A percentile compares a stretch with the other conserved stretches of the same genome.
phyloP scores from a whole-genome alignment of 2,888 invertebrate species.

The Galeopsomyia nigrocyanea region DNA sequence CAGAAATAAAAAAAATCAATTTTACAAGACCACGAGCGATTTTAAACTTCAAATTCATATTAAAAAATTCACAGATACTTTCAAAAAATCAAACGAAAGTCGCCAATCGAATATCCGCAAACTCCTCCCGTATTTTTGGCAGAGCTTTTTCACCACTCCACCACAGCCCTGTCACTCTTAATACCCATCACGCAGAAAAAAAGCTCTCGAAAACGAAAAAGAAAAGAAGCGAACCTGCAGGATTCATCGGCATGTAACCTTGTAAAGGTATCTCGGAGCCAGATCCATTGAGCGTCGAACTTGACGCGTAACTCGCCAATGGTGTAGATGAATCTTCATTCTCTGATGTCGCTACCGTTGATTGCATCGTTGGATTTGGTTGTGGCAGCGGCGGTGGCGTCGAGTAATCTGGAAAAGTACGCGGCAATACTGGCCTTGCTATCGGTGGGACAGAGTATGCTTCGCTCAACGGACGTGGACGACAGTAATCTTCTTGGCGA shows the following conservation, averaged over 20 bases:
- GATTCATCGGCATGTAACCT: constrained; percentile 70
- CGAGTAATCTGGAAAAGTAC: constrained; percentile 47
- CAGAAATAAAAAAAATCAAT: no score
- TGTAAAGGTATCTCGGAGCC: constrained; percentile 60
- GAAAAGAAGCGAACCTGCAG: constrained; percentile 62
- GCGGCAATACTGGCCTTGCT: constrained; percentile 65
- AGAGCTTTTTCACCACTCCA: no score
- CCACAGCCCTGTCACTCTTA: no score
- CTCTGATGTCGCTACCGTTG: constrained; percentile 23
- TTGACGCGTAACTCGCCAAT: constrained; percentile 47
- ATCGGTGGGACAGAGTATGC: constrained; percentile 71
- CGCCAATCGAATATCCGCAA: no score
- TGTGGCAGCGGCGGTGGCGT: constrained; percentile 55
- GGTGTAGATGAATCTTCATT: constrained; percentile 57
- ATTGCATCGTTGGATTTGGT: constrained; percentile 41
- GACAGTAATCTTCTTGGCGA: constrained; percentile 66
- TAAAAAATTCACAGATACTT: no score
- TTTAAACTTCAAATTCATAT: no score
- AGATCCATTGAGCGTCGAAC: constrained; percentile 52
- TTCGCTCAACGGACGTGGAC: constrained; percentile 69
- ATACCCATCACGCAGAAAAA: neutral
- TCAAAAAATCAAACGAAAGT: no score
- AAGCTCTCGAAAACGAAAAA: constrained; percentile 1
- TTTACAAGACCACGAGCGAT: no score
- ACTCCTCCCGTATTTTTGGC: no score